Percentiles rank a stretch among this genome's conserved stretches.
phyloP scores from a whole-genome alignment of 2,888 invertebrate genomes.

The Hesperia comma region DNA sequence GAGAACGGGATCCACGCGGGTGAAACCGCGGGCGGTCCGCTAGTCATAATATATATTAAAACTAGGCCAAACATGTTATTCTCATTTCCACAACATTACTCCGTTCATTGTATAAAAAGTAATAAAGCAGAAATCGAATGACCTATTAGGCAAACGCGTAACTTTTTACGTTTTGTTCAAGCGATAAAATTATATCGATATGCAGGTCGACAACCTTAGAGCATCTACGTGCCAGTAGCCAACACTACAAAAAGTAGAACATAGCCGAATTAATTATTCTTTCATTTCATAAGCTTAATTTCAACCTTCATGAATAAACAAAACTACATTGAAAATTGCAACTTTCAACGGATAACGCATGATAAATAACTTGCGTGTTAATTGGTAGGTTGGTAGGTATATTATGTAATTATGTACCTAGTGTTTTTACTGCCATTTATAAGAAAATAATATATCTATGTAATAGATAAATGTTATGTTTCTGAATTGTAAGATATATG shows the following conservation, averaged over 20 bases:
- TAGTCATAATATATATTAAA: no score
- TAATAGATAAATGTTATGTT: no score
- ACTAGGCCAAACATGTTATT: slow-evolving; percentile 5
- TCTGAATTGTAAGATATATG: no score
- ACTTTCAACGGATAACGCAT: background rate
- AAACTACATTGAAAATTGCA: background rate
- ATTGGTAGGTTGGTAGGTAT: no score
- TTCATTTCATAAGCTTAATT: background rate
- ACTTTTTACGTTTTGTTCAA: slow-evolving; percentile 19
- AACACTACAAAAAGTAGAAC: background rate
- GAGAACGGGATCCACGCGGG: no score
- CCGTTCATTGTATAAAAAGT: slow-evolving; percentile 22
- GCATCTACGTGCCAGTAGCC: background rate
- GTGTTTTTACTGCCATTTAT: no score
- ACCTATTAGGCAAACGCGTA: slow-evolving; percentile 26
- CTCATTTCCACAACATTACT: slow-evolving; percentile 12
- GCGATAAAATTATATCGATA: slow-evolving; percentile 8
- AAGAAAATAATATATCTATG: no score
- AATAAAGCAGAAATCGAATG: slow-evolving; percentile 22
- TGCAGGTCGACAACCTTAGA: slow-evolving; percentile 10
- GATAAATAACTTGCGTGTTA: no score
- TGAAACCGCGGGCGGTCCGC: no score
- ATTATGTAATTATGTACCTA: no score
- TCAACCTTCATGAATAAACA: slow-evolving; percentile 1
- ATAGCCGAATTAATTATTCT: background rate